phyloP scores from a whole-genome alignment of 2,797 vertebrate species.

The Leuciscus waleckii region DNA sequence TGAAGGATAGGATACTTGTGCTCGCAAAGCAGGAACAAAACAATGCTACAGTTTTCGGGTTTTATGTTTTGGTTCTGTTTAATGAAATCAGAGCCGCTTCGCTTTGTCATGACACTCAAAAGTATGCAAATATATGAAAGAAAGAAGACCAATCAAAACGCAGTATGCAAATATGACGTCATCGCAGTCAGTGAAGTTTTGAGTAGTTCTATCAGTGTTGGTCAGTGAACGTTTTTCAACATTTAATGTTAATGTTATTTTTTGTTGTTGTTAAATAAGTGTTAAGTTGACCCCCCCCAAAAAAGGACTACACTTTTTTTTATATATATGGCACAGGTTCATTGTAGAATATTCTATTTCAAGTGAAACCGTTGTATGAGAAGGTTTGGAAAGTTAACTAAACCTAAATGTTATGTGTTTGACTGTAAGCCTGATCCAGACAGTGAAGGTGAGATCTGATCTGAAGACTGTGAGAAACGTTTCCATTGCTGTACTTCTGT shows the following conservation, averaged over 20 bases:
- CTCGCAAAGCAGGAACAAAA: not conserved
- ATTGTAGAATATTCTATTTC: not conserved
- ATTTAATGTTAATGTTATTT: not conserved
- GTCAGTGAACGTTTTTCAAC: not conserved
- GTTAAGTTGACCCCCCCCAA: not conserved
- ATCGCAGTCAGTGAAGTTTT: not conserved
- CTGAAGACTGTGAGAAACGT: not conserved
- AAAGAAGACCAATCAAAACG: slow-evolving; percentile 6
- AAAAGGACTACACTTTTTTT: not conserved
- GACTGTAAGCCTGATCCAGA: not conserved
- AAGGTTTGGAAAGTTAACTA: not conserved
- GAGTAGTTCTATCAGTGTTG: not conserved
- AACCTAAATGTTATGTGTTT: not conserved
- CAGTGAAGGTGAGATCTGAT: not conserved
- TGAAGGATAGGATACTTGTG: not conserved
- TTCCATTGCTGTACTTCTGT: not conserved
- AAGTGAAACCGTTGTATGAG: not conserved
- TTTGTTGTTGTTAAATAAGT: not conserved
- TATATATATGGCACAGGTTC: not conserved
- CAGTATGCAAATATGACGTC: not conserved
- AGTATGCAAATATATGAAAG: slow-evolving; percentile 1
- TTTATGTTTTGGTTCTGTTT: not conserved
- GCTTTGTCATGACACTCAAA: not conserved
- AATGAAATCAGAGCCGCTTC: not conserved
- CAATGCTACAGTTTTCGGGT: not conserved